Evolutionary conservation across 1,140 invertebrate species (phyloP).

Genomic region (Drosophila micromelanica): DNA sequence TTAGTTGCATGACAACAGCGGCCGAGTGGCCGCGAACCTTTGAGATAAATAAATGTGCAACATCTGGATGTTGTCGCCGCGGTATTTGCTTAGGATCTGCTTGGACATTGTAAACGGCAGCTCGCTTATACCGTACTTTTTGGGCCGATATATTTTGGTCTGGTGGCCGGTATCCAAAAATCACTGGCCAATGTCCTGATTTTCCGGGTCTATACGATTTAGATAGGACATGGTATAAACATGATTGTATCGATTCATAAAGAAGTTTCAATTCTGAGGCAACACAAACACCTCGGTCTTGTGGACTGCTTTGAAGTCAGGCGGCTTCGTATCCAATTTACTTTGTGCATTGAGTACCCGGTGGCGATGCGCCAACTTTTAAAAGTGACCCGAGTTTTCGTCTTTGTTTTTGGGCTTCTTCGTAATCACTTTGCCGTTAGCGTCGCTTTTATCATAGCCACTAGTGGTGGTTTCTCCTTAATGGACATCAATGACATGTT

Average conservation of each 20-base stretch:
- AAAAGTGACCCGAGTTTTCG: not conserved
- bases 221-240: constrained; percentile 3
- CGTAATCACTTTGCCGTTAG: not conserved
- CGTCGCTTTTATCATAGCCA: not conserved
- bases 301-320: not conserved
- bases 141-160: not conserved
- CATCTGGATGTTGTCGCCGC: constrained; percentile 40
- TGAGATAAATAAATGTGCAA: no score
- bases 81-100: constrained; percentile 54
- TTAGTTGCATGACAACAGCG: constrained; percentile 64
- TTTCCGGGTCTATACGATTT: constrained; percentile 17
- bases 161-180: constrained; percentile 37
- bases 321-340: not conserved
- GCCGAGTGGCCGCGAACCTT: constrained; percentile 70
- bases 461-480: not conserved
- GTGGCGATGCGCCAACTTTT: constrained; percentile 4
- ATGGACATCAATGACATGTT: not conserved
- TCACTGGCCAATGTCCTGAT: constrained; percentile 42
- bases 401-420: not conserved
- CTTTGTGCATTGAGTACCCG: not conserved
- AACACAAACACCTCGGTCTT: not conserved
- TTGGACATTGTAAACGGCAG: constrained; percentile 31
- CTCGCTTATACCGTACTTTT: no score
- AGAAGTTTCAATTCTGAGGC: not conserved
- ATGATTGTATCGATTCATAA: constrained; percentile 14